A percentile compares a stretch with the other conserved stretches of the same genome.
phyloP scores from a whole-genome alignment of 2,113 vertebrate genomes.

The Dipodomys merriami region DNA sequence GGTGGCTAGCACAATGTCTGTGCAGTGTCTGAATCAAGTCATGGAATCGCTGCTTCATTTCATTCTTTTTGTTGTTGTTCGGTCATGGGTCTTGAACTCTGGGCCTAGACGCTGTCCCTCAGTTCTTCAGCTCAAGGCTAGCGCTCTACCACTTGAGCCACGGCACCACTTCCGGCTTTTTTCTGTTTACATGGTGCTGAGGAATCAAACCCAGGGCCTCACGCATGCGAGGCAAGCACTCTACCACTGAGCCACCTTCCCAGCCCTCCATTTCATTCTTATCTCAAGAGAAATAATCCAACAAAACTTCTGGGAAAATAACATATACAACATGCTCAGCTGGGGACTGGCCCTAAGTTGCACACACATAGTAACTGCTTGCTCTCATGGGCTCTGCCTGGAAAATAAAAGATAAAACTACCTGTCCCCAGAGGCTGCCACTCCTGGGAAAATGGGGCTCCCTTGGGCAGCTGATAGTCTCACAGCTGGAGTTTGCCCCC shows the following conservation, averaged over 20 bases:
- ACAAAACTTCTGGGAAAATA: too few relatives aligned
- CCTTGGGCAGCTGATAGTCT: neutral
- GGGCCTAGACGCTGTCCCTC: too few relatives aligned
- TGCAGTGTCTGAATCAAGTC: neutral
- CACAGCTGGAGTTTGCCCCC: fast-evolving
- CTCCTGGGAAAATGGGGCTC: neutral
- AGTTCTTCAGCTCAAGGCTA: neutral
- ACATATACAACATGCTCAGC: neutral
- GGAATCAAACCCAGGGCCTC: too few relatives aligned
- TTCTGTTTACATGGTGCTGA: too few relatives aligned
- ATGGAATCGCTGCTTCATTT: neutral
- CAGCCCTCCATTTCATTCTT: neutral
- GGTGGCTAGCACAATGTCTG: neutral
- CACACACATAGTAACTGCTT: neutral
- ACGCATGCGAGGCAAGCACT: too few relatives aligned
- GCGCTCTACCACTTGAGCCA: too few relatives aligned
- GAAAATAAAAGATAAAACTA: neutral
- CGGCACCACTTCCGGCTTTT: too few relatives aligned
- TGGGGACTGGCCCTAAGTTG: neutral
- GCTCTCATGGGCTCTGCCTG: neutral
- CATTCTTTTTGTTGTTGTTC: too few relatives aligned
- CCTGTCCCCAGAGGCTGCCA: neutral
- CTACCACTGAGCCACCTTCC: too few relatives aligned
- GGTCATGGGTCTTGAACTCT: too few relatives aligned
- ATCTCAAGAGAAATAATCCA: too few relatives aligned